Percentiles rank a stretch among this genome's conserved stretches.
These are phyloP conservation scores for Sphenodon punctatus DNA, from an alignment of 2,797 vertebrate genomes.

Conservation along the genomic window DNA sequence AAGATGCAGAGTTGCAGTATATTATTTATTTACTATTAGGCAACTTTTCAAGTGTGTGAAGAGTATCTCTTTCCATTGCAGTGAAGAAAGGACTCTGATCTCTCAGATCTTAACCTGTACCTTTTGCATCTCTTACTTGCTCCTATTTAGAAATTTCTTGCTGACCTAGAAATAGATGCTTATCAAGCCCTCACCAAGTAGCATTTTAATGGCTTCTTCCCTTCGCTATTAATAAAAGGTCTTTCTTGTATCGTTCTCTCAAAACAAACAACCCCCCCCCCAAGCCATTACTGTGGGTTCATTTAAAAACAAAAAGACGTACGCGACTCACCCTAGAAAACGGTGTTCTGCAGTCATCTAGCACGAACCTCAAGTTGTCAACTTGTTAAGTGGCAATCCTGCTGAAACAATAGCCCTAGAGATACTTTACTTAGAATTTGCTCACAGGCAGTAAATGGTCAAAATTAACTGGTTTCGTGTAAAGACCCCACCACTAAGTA, in stretches of 20 bases:
- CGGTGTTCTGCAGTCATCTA: not conserved
- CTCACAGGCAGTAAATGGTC: slow-evolving; percentile 19
- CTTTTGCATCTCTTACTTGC: not conserved
- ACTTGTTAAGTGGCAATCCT: slow-evolving; percentile 32
- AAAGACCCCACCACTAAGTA: not conserved
- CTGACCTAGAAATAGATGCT: not conserved
- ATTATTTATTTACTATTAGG: not conserved
- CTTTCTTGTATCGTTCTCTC: not conserved
- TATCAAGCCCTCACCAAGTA: slow-evolving; percentile 1
- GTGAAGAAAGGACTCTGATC: not conserved
- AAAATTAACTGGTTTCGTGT: slow-evolving; percentile 26
- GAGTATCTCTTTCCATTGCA: too few relatives aligned
- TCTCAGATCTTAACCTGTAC: not conserved
- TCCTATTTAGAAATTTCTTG: slow-evolving; percentile 22
- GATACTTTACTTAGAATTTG: not conserved
- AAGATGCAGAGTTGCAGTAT: not conserved
- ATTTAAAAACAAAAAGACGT: slow-evolving; percentile 21
- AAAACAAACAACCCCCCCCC: not conserved
- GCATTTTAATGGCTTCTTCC: not conserved
- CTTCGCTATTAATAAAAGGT: not conserved
- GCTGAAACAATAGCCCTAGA: slow-evolving; percentile 17
- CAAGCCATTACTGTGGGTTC: not conserved
- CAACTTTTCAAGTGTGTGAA: too few relatives aligned
- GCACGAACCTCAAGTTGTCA: slow-evolving; percentile 45
- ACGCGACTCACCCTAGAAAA: slow-evolving; percentile 3